Evolutionary conservation across 2,888 invertebrate genomes (phyloP).

Genomic region (Schizaphis graminum): DNA sequence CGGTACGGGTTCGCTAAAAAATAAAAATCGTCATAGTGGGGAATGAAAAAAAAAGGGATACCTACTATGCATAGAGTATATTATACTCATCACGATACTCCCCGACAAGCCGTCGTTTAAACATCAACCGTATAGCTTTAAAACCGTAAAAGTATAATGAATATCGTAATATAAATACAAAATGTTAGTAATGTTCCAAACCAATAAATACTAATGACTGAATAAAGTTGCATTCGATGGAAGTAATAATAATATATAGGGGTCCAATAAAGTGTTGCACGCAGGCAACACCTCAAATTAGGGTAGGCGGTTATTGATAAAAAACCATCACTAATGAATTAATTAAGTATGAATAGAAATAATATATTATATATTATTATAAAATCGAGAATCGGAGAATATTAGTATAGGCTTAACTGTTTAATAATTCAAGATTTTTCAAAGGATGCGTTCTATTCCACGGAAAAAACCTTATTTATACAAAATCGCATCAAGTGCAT

Average conservation of each 20-base stretch:
- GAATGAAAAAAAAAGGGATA: not conserved
- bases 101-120: not conserved
- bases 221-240: not conserved
- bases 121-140: not conserved
- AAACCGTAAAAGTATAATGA: not conserved
- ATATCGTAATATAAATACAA: not conserved
- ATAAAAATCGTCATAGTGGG: not conserved
- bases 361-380: not conserved
- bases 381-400: not conserved
- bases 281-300: not conserved
- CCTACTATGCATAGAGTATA: not conserved
- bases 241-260: not conserved
- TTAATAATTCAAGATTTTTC: not conserved
- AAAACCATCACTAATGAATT: not conserved
- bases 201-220: not conserved
- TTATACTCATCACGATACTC: not conserved
- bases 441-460: not conserved
- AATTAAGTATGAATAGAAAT: not conserved
- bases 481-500: not conserved
- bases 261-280: not conserved
- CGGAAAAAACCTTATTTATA: not conserved
- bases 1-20: not conserved
- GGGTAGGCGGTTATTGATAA: not conserved
- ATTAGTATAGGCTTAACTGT: not conserved
- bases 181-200: not conserved